A percentile compares a stretch with the other conserved stretches of the same genome.
These are phyloP conservation scores for Epinotia ramella DNA, from an alignment of 2,888 invertebrate genomes.

Conservation along the genomic window DNA sequence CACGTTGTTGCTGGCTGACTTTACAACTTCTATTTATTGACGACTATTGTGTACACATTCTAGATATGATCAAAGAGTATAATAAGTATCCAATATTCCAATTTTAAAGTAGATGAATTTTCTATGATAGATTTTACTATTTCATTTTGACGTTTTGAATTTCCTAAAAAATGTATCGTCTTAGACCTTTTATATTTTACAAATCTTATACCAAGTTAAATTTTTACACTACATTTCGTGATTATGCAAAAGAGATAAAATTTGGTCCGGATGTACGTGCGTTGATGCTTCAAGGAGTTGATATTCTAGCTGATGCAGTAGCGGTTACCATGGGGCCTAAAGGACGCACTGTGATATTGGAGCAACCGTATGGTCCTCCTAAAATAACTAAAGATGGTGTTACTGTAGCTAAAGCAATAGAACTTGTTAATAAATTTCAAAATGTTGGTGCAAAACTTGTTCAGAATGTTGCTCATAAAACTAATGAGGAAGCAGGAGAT, in stretches of 20 bases:
- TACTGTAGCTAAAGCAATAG: conserved; percentile 98
- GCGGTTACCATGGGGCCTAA: conserved; percentile 99
- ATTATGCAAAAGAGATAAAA: conserved; percentile 96
- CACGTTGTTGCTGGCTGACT: conserved; percentile 13
- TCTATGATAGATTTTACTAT: neutral
- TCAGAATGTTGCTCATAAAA: conserved; percentile 99
- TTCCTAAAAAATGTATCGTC: conserved; percentile 58
- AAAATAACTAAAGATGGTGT: conserved; percentile 99
- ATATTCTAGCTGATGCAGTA: conserved; percentile 98
- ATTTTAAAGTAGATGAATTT: conserved; percentile 10
- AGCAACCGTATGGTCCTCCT: conserved; percentile 99
- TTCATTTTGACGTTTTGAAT: neutral
- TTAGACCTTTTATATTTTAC: conserved; percentile 48
- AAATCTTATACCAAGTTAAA: conserved; percentile 48
- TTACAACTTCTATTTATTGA: neutral
- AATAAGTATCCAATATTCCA: neutral
- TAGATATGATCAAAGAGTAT: too few relatives aligned
- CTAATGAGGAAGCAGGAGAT: conserved; percentile 99
- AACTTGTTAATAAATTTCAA: conserved; percentile 98
- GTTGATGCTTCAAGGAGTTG: conserved; percentile 98
- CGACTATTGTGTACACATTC: neutral
- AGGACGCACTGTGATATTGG: conserved; percentile 98
- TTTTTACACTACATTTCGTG: conserved; percentile 50
- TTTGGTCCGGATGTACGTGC: conserved; percentile 98
- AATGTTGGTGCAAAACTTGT: conserved; percentile 99